Conservation (phyloP, 1,140 invertebrate genomes). For the Drosophila lowei region DNA sequence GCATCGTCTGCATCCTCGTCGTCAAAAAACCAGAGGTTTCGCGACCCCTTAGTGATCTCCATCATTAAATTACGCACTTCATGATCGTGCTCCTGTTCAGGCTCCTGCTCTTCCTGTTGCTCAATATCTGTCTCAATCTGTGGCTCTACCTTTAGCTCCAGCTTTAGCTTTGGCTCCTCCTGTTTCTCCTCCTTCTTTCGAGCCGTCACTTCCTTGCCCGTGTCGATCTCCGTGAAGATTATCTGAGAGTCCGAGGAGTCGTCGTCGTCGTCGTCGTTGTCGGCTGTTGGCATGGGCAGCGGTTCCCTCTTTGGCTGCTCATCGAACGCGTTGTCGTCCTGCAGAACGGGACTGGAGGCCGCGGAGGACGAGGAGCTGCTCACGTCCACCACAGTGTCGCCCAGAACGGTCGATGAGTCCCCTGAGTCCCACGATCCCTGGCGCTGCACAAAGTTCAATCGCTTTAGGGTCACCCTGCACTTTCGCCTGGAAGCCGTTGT, state of each 20-base stretch:
- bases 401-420: constrained; percentile 3
- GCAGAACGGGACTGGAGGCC: constrained; percentile 12
- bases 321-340: constrained; percentile 40
- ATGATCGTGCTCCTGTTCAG: neutral
- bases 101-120: constrained; percentile 4
- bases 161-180: neutral
- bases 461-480: constrained; percentile 57
- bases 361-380: constrained; percentile 10
- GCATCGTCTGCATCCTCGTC: constrained; percentile 10
- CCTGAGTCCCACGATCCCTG: constrained; percentile 45
- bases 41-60: constrained; percentile 33
- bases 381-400: constrained; percentile 12
- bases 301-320: constrained; percentile 14
- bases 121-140: constrained; percentile 7
- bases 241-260: constrained; percentile 42
- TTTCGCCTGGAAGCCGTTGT: constrained; percentile 31
- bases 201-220: constrained; percentile 5
- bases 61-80: constrained; percentile 23
- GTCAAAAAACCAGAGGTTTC: constrained; percentile 38
- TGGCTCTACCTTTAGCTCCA: neutral
- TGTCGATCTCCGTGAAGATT: constrained; percentile 64
- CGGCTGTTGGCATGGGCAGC: neutral
- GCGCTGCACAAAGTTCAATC: constrained; percentile 30
- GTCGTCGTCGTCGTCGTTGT: constrained; percentile 8
- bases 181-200: neutral